Base-by-base conservation (phyloP, 2,797 vertebrate species). In the Glyptemys insculpta region DNA sequence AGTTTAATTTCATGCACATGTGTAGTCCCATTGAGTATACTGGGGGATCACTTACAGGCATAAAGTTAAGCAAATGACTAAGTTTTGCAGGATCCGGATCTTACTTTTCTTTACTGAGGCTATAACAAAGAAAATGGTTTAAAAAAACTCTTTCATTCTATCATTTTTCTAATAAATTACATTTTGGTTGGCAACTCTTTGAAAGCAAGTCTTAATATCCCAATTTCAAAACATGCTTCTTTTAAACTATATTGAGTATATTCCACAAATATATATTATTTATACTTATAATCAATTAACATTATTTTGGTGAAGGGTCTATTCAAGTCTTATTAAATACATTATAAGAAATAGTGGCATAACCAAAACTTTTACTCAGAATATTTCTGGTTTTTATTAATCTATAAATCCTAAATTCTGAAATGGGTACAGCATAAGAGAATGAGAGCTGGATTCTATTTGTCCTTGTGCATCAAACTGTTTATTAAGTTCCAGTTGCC, bases 181-280 rank as follows among this genome's bases (percentile, higher is more conserved):
- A 4, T 44, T 92, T 88, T 34, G 2, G 3, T 49, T 87, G 85
- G 15, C 12, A 93, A 23, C 3, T 78, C 21, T 0, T 72, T 68
- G 80, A 83, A 93, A 94, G n/a, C 5, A 0, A 80, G 1, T 29
- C 37, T 44, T 15, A 5, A 74, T 59, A 41, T 49, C 18, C 1
- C 5, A 83, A 44, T 91, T 0, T 10, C 3, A 86, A 91, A 12
- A 1, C 3, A 34, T 85, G 12, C 74, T 82, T 84, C 1, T 81
- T 25, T 56, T 21, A 25, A 6, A 31, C 18, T 1, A 1, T 23
- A 47, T 1, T 1, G 0, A 0, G 0, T 50, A 2, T 11, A 19
- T 1, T 76, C 65, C 44, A 44, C 11, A 44, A 6, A 44, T 76
- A 47, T 14, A 47, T 29, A 44, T 27, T 11, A 76, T 78, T 44